Evolutionary conservation across 2,888 invertebrate genomes (phyloP).

Genomic region (Clunio marinus): DNA sequence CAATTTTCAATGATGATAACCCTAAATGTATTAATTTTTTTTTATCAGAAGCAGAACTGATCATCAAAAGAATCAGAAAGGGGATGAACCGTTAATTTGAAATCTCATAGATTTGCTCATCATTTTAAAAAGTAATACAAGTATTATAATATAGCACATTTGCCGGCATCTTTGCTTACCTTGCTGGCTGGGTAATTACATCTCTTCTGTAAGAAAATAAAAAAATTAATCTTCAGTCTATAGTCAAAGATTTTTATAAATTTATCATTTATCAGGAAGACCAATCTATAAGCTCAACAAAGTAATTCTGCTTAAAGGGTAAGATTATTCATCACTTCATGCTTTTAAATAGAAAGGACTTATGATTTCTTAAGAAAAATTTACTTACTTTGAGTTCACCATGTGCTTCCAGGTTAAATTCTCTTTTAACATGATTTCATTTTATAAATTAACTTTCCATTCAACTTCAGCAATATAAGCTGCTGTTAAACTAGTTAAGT

Average conservation of each 20-base stretch:
- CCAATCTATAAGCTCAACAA: constrained; percentile 34
- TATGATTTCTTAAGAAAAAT: background rate
- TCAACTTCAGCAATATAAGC: no score
- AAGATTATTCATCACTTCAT: constrained; percentile 30
- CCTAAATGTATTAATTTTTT: no score
- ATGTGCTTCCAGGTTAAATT: constrained; percentile 15
- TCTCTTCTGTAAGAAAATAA: constrained; percentile 1
- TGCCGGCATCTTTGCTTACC: background rate
- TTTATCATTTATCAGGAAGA: constrained; percentile 26
- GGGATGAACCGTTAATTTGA: constrained; percentile 37
- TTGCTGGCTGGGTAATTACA: background rate
- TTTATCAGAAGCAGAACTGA: constrained; percentile 39
- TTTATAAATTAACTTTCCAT: no score
- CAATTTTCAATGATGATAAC: no score
- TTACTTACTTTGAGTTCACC: background rate
- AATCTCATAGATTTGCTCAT: constrained; percentile 25
- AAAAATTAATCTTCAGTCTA: no score
- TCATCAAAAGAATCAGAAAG: constrained; percentile 30
- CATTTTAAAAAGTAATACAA: background rate
- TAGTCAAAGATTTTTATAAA: background rate
- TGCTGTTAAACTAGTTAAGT: no score
- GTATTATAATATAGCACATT: background rate
- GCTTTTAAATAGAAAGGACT: background rate
- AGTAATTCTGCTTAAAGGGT: constrained; percentile 28
- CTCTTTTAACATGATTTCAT: background rate